Evolutionary conservation across 2,113 vertebrate species (phyloP).

Genomic region (Serranochromis macrocephalus): DNA sequence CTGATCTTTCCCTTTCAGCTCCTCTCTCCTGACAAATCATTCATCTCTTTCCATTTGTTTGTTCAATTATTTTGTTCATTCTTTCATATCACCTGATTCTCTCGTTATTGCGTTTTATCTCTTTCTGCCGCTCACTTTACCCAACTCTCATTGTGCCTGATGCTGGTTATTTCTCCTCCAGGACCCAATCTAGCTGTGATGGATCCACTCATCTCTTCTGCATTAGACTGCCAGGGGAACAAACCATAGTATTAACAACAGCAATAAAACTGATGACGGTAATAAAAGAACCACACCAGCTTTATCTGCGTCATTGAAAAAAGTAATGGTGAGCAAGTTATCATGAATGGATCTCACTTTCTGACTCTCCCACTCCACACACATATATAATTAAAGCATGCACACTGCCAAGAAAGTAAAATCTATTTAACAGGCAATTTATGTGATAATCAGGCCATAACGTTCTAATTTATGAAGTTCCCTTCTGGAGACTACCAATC

Average conservation of each 20-base stretch:
- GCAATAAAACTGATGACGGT: slow-evolving; percentile 66
- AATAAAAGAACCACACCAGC: slow-evolving; percentile 57
- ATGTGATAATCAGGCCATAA: slow-evolving; percentile 28
- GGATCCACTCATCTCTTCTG: slow-evolving; percentile 68
- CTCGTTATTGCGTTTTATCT: not conserved
- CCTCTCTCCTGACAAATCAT: not conserved
- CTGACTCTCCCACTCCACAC: not conserved
- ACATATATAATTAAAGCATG: not conserved
- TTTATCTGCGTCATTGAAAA: slow-evolving; percentile 51
- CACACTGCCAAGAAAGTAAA: not conserved
- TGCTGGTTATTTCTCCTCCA: slow-evolving; percentile 44
- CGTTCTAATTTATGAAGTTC: slow-evolving; percentile 24
- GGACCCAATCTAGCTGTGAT: slow-evolving; percentile 62
- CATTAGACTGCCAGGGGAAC: slow-evolving; percentile 56
- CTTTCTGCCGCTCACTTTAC: not conserved
- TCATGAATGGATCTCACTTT: slow-evolving; percentile 21
- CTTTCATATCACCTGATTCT: slow-evolving; percentile 1
- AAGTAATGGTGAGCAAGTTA: slow-evolving; percentile 50
- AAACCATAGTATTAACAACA: slow-evolving; percentile 59
- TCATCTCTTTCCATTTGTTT: not conserved
- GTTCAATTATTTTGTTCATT: slow-evolving; percentile 22
- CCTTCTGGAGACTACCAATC: not conserved
- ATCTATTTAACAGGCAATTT: slow-evolving; percentile 23
- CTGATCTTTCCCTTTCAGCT: not conserved
- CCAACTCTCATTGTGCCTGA: not conserved